A percentile compares a stretch with the other conserved stretches of the same genome.
phyloP scores from a whole-genome alignment of 2,797 vertebrate species.

The Sebastes baramenuke region DNA sequence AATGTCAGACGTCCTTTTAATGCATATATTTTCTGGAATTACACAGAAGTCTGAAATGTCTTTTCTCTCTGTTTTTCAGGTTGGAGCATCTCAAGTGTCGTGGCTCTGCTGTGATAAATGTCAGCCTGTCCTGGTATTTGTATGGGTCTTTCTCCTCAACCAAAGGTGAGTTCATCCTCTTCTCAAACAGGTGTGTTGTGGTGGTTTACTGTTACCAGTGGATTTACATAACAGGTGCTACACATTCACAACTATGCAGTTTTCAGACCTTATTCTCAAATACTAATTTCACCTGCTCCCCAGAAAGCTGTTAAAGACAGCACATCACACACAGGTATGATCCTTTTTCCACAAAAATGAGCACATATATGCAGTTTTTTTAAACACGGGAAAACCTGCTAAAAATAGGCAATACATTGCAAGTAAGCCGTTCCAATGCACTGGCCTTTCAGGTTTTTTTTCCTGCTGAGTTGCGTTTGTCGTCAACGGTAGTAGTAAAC shows the following conservation, averaged over 20 bases:
- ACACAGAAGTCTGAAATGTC: background rate
- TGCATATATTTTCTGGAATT: background rate
- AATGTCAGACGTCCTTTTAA: background rate
- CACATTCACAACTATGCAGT: background rate
- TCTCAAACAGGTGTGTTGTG: background rate
- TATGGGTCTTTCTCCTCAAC: conserved; percentile 73
- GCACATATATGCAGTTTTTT: too few species aligned
- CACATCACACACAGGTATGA: too few species aligned
- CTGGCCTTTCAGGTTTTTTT: too few species aligned
- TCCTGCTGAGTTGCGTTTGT: too few species aligned
- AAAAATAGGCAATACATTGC: too few species aligned
- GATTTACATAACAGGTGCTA: background rate
- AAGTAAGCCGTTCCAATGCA: too few species aligned
- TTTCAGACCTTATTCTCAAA: background rate
- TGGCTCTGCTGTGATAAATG: conserved; percentile 65
- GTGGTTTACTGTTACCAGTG: background rate
- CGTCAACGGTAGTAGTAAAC: too few species aligned
- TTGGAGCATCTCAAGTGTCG: conserved; percentile 27
- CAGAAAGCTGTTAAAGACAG: background rate
- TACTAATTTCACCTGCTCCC: background rate
- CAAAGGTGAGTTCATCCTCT: conserved; percentile 65
- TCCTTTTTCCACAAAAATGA: too few species aligned
- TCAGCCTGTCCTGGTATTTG: conserved; percentile 67
- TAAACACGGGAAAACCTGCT: too few species aligned
- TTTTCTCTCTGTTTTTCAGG: conserved; percentile 55